These are phyloP conservation scores for Falcunculus frontatus DNA, from an alignment of 2,113 vertebrate genomes.

Conservation along the genomic window DNA sequence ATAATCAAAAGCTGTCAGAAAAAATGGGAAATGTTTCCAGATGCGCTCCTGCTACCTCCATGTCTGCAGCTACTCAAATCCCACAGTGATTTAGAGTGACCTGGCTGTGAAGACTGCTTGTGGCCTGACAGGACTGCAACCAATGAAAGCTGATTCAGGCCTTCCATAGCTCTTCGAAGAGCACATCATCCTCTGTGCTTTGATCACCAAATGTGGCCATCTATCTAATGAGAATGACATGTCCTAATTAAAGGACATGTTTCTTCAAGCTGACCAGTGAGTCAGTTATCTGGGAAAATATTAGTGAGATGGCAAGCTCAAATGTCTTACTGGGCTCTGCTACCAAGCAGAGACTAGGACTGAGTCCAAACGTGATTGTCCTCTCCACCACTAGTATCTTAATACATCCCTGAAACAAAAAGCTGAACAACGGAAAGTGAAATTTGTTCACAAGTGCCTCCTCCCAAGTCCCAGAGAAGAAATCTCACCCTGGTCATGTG, in stretches of 20 bases:
- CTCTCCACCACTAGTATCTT: neutral
- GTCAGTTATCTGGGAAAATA: constrained; percentile 53
- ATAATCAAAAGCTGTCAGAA: neutral
- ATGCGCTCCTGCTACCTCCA: neutral
- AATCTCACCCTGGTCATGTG: neutral
- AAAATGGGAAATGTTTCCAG: neutral
- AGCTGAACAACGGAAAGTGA: neutral
- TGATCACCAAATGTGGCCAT: neutral
- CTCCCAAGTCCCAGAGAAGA: neutral
- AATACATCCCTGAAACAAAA: neutral
- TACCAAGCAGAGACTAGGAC: neutral
- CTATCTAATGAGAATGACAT: neutral
- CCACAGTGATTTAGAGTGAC: neutral
- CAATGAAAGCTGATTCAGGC: constrained; percentile 1
- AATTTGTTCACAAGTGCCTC: neutral
- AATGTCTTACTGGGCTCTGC: neutral
- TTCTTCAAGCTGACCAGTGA: constrained; percentile 38
- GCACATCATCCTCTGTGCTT: neutral
- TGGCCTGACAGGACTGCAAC: neutral
- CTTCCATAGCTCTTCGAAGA: neutral
- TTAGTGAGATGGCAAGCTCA: constrained; percentile 23
- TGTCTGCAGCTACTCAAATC: neutral
- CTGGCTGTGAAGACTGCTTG: neutral
- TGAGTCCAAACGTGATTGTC: constrained; percentile 3
- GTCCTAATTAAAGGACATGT: neutral